These are phyloP conservation scores for Anthopleura sola DNA, from an alignment of 64 coral and sea anemone genomes.

Conservation along the genomic window DNA sequence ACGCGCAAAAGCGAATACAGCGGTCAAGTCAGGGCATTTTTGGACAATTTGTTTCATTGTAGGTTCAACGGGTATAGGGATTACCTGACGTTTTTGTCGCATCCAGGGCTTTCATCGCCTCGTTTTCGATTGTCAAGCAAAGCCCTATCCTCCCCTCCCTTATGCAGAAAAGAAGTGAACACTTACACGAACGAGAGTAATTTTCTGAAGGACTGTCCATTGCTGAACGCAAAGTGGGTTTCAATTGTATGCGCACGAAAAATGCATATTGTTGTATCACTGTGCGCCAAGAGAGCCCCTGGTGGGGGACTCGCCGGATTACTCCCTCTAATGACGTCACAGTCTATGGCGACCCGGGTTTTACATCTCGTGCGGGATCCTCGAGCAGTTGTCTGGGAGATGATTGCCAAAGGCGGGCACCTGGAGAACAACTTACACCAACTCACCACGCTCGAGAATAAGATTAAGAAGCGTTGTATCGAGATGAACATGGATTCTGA, in stretches of 20 bases:
- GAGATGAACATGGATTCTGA: conserved; percentile 24
- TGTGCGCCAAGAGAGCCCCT: conserved; percentile 29
- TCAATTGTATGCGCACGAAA: conserved; percentile 35
- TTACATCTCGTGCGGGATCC: conserved; percentile 74
- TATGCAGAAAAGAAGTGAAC: conserved; percentile 18
- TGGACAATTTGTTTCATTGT: conserved; percentile 41
- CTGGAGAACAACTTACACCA: neutral
- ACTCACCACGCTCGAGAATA: neutral
- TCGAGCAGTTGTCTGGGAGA: conserved; percentile 48
- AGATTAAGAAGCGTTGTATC: conserved; percentile 40
- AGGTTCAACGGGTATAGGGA: conserved; percentile 41
- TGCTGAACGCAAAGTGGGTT: conserved; percentile 19
- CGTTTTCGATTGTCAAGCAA: conserved; percentile 68
- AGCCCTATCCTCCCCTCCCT: conserved; percentile 48
- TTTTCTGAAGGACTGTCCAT: conserved; percentile 23
- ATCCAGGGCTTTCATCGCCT: conserved; percentile 33
- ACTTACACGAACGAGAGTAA: neutral
- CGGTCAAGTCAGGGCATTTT: conserved; percentile 20
- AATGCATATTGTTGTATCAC: conserved; percentile 34
- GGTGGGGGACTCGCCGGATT: conserved; percentile 16
- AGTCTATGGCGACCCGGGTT: neutral
- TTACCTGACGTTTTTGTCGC: conserved; percentile 58
- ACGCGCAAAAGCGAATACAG: conserved; percentile 23
- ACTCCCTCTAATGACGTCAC: neutral
- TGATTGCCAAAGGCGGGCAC: conserved; percentile 27